Conservation (phyloP, 2,797 vertebrate species). For the Danio tinwini region DNA sequence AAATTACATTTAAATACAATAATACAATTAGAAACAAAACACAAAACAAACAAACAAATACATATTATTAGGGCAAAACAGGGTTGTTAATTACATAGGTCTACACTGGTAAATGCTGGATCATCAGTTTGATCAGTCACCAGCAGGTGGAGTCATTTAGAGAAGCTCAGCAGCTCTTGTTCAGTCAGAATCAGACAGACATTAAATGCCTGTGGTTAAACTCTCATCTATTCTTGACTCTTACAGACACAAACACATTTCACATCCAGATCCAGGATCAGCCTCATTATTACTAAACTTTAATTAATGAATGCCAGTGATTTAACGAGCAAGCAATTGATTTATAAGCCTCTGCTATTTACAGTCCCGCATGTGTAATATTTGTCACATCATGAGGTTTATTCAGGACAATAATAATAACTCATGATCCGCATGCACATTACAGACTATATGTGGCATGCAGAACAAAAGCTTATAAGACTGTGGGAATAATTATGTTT, state of each 20-base stretch:
- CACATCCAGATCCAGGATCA: conserved; percentile 41
- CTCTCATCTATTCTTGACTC: conserved; percentile 28
- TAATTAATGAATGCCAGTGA: not conserved
- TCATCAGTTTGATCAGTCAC: conserved; percentile 30
- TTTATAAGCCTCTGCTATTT: conserved; percentile 18
- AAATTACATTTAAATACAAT: not conserved
- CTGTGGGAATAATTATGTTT: not conserved
- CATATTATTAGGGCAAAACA: not conserved
- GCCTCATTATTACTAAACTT: conserved; percentile 17
- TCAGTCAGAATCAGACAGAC: not conserved
- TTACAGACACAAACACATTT: conserved; percentile 64
- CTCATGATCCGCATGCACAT: not conserved
- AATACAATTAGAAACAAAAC: not conserved
- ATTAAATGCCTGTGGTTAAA: conserved; percentile 10
- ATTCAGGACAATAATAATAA: conserved; percentile 30
- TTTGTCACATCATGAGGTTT: conserved; percentile 1
- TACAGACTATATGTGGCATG: not conserved
- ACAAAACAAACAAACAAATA: not conserved
- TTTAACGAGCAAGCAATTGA: conserved; percentile 6
- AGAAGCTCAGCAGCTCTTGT: conserved; percentile 1
- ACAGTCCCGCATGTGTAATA: conserved; percentile 25
- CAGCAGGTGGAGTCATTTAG: conserved; percentile 56
- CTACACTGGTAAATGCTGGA: not conserved
- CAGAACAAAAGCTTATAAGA: not conserved
- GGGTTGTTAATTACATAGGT: not conserved